Evolutionary conservation across 2,888 invertebrate species (phyloP).

Genomic region (Micropterix aruncella): DNA sequence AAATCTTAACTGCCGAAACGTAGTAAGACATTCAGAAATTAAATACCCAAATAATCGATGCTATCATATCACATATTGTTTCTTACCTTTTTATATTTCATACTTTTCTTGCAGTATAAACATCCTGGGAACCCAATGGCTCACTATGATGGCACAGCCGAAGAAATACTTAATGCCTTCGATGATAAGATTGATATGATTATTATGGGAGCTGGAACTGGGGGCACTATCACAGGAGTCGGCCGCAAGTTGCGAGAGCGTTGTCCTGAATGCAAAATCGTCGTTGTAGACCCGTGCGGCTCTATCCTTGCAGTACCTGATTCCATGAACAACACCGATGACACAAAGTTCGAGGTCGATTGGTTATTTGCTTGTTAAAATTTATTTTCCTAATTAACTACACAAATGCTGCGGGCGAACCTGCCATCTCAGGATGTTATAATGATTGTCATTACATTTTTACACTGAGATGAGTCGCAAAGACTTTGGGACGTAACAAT

Average conservation of each 20-base stretch:
- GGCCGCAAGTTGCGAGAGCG: conserved; percentile 84
- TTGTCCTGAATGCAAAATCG: conserved; percentile 61
- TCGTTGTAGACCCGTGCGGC: conserved; percentile 87
- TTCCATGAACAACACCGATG: conserved; percentile 56
- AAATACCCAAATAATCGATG: too few relatives aligned
- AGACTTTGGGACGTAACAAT: too few relatives aligned
- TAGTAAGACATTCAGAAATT: too few relatives aligned
- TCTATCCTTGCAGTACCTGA: conserved; percentile 79
- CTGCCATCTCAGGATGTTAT: too few relatives aligned
- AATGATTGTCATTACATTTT: too few relatives aligned
- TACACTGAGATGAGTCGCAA: too few relatives aligned
- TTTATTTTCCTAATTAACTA: too few relatives aligned
- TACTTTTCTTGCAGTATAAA: conserved; percentile 53
- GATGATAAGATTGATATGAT: conserved; percentile 79
- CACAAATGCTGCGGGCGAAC: too few relatives aligned
- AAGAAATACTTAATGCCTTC: conserved; percentile 69
- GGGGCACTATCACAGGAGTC: conserved; percentile 88
- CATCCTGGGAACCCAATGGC: conserved; percentile 93
- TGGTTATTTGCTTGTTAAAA: too few relatives aligned
- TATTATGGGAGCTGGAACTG: conserved; percentile 81
- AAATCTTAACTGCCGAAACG: too few relatives aligned
- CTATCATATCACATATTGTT: too few relatives aligned
- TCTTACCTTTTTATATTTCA: too few relatives aligned
- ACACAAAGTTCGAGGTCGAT: conserved; percentile 77
- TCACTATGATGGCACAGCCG: conserved; percentile 92